Conservation (phyloP, 2,113 vertebrate species). For the Syngnathoides biaculeatus region DNA sequence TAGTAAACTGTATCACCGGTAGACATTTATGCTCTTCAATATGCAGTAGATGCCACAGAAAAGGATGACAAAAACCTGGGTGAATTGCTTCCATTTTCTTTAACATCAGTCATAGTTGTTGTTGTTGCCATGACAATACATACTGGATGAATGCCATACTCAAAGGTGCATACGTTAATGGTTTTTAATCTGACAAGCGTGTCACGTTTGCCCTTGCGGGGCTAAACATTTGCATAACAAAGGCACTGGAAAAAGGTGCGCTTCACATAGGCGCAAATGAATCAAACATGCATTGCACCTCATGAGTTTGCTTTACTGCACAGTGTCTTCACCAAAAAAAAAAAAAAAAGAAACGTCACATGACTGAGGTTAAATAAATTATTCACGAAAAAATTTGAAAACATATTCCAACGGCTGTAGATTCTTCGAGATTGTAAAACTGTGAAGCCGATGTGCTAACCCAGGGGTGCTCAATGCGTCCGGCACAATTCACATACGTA, state of each 20-base stretch:
- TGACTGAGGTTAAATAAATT: no score
- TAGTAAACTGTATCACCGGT: not conserved
- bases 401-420: no score
- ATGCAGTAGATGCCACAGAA: not conserved
- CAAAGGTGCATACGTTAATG: not conserved
- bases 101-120: constrained; percentile 20
- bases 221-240: not conserved
- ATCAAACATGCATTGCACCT: not conserved
- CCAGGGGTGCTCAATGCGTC: no score
- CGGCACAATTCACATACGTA: no score
- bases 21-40: not conserved
- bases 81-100: constrained; percentile 29
- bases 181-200: not conserved
- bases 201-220: not conserved
- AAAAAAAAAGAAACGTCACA: no score
- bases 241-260: not conserved
- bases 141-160: constrained; percentile 1
- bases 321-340: no score
- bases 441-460: no score
- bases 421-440: no score
- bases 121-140: constrained; percentile 11
- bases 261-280: not conserved
- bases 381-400: no score
- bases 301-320: not conserved
- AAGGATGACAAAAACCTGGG: not conserved